Base-by-base conservation (phyloP, 2,888 invertebrate genomes). In the Beris morrisii region DNA sequence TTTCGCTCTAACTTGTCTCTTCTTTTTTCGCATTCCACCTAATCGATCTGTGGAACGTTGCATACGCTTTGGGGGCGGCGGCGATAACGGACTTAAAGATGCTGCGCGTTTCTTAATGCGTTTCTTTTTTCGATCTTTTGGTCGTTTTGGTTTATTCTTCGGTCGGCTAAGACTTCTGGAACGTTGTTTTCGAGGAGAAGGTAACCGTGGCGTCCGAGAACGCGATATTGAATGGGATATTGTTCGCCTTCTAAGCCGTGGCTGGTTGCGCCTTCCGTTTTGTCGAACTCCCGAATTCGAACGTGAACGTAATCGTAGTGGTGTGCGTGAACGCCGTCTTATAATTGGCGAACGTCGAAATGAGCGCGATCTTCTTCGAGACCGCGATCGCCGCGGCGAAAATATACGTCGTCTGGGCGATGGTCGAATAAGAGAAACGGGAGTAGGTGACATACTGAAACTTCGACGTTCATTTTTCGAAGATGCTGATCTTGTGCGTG, bases 361-460 rank as follows among this genome's bases (percentile, higher is more conserved):
- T 9, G 61, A 52, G 22, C 9, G 12, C 4, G 22, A 44, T 38
- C 38, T 43, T 22, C 61, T 32, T 22, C 61, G 32, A 3, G 69
- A 67, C 6, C 52, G 7, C n/a, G 66, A 67, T 44, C 67, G 61
- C 64, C 73, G 73, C 9, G 73, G 73, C 64, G 66, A 67, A 64
- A 75, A 75, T 55, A 78, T 76, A 70, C 78, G 75, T 50, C 76
- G 74, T 43, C 75, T 72, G 53, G 74, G 71, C n/a, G 77, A 78
- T 45, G 72, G 70, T 54, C 63, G 65, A 7, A 57, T 15, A 45
- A 55, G 45, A 22, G 65, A 69, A 43, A 66, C 43, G 13, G 77
- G 48, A 73, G 76, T 45, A 71, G 71, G 68, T 68, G 70, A 72
- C 65, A 69, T 74, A 5, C 67, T 66, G 55, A 69, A 69, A 38